Evolutionary conservation across 2,113 vertebrate species (phyloP).

Genomic region (Coracopsis vasa): DNA sequence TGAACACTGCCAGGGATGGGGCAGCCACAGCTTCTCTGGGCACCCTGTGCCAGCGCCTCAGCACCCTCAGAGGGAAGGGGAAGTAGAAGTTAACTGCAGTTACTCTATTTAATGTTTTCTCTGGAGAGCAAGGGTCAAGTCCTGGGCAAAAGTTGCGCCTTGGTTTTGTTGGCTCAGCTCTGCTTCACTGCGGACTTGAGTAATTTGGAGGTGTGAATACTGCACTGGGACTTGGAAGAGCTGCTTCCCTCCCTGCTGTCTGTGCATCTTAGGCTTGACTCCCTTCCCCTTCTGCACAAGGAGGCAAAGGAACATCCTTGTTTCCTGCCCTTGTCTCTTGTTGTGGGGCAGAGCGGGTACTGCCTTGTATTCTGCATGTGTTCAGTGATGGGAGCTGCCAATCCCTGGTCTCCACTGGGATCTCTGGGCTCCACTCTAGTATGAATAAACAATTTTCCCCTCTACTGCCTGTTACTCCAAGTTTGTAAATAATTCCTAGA

Average conservation of each 20-base stretch:
- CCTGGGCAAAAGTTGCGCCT: neutral
- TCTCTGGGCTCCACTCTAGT: neutral
- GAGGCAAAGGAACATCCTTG: neutral
- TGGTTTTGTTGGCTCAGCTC: neutral
- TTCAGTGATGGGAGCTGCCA: fast-evolving
- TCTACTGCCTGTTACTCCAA: neutral
- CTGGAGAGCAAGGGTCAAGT: neutral
- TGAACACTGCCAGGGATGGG: neutral
- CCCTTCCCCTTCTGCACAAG: neutral
- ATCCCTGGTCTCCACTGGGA: neutral
- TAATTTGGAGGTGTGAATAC: neutral
- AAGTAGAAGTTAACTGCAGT: neutral
- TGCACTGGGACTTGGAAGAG: neutral
- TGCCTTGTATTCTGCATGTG: neutral
- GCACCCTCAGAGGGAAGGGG: neutral
- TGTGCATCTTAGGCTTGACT: fast-evolving
- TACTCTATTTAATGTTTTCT: neutral
- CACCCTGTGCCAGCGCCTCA: neutral
- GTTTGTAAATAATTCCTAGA: neutral
- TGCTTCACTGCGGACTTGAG: neutral
- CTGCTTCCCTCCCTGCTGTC: neutral
- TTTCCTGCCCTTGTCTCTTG: neutral
- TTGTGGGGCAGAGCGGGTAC: neutral
- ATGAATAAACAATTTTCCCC: neutral
- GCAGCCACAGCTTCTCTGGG: neutral